Evolutionary conservation across 2,888 invertebrate genomes (phyloP).

Genomic region (Andrena dorsata): DNA sequence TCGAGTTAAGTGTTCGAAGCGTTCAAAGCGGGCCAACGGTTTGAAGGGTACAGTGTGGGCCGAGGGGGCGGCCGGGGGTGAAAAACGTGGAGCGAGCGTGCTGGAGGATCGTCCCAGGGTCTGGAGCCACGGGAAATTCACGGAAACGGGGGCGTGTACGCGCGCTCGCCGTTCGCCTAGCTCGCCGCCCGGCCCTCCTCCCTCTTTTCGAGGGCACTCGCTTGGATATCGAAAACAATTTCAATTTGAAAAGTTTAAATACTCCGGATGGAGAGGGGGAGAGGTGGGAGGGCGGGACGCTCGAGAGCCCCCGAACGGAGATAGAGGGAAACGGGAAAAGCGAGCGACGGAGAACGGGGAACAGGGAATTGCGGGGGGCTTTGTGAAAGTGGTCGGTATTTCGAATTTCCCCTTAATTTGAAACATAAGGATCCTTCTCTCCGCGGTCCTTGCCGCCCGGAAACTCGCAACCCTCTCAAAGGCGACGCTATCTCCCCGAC

Average conservation of each 20-base stretch:
- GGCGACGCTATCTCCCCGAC: constrained; percentile 64
- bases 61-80: background rate
- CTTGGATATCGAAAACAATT: constrained; percentile 82
- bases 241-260: constrained; percentile 83
- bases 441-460: constrained; percentile 65
- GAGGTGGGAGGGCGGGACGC: constrained; percentile 28
- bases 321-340: constrained; percentile 47
- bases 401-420: constrained; percentile 81
- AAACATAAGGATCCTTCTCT: constrained; percentile 78
- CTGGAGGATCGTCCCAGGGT: constrained; percentile 25
- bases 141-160: constrained; percentile 13
- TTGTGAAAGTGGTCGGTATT: constrained; percentile 77
- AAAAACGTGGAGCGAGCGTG: constrained; percentile 25
- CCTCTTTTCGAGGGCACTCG: constrained; percentile 73
- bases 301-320: constrained; percentile 41
- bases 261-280: constrained; percentile 53
- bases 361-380: constrained; percentile 65
- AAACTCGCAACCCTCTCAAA: constrained; percentile 74
- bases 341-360: constrained; percentile 20
- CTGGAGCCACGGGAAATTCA: constrained; percentile 50
- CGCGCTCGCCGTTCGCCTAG: constrained; percentile 6
- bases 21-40: constrained; percentile 21
- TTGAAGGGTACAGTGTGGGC: background rate
- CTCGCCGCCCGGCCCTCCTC: background rate
- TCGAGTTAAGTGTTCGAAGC: constrained; percentile 52